Percentiles rank a stretch among this genome's conserved stretches.
Conservation (phyloP, 2,888 invertebrate genomes). For the Entomobrya proxima region DNA sequence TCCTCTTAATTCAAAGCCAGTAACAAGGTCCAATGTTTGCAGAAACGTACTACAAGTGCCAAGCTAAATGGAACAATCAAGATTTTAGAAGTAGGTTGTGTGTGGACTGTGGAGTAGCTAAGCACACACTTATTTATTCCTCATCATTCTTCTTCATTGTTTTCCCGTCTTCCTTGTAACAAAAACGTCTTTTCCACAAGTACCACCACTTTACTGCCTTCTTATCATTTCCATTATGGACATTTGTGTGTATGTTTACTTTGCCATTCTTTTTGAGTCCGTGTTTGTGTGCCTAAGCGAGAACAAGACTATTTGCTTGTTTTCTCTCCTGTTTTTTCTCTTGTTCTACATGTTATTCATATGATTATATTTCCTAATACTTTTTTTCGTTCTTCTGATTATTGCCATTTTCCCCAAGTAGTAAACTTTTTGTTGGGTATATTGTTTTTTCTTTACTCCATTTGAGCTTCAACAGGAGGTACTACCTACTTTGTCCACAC, state of each 20-base stretch:
- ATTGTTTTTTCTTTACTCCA: neutral
- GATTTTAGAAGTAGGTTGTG: no score
- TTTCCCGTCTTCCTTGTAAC: neutral
- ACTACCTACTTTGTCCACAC: neutral
- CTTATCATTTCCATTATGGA: conserved; percentile 15
- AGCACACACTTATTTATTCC: conserved; percentile 2
- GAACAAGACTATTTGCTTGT: neutral
- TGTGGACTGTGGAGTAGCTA: no score
- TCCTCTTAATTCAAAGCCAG: neutral
- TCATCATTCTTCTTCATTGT: conserved; percentile 23
- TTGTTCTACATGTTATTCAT: neutral
- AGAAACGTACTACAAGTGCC: no score
- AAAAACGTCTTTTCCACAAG: neutral
- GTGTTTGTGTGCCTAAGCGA: neutral
- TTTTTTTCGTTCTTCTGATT: neutral
- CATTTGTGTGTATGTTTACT: conserved; percentile 25
- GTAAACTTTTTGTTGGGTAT: neutral
- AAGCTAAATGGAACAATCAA: conserved; percentile 20
- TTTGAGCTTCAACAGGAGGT: conserved; percentile 49
- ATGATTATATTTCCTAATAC: no score
- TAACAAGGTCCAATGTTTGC: neutral
- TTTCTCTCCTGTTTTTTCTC: neutral
- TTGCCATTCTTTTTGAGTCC: conserved; percentile 2
- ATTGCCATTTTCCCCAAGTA: conserved; percentile 7
- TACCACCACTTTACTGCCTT: neutral